Percentiles rank a stretch among this genome's conserved stretches.
phyloP scores from a whole-genome alignment of 2,888 invertebrate species.

The Dexiosoma caninum region DNA sequence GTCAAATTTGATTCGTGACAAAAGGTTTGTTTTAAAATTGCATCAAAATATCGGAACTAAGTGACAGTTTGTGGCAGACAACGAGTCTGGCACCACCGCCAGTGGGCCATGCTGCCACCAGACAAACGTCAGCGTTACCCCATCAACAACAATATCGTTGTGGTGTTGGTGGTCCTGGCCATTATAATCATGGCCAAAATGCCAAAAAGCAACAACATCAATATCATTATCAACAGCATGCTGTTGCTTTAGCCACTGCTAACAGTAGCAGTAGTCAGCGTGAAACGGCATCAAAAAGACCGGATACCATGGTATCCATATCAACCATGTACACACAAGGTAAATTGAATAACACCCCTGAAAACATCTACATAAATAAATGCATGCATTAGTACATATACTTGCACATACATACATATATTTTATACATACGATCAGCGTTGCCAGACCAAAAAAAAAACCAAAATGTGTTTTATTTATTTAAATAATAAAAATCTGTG shows the following conservation, averaged over 20 bases:
- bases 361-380: not conserved
- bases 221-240: conserved; percentile 46
- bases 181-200: conserved; percentile 43
- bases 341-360: conserved; percentile 67
- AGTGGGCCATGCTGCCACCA: conserved; percentile 63
- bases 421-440: no score
- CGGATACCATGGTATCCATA: conserved; percentile 76
- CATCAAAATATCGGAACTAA: conserved; percentile 75
- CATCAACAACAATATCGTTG: conserved; percentile 65
- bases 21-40: conserved; percentile 45
- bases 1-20: conserved; percentile 1
- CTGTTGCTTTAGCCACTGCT: conserved; percentile 54
- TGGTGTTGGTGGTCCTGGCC: conserved; percentile 9
- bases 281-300: conserved; percentile 71
- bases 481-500: no score
- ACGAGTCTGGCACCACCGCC: conserved; percentile 60
- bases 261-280: conserved; percentile 65
- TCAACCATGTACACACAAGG: conserved; percentile 77
- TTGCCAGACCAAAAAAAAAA: no score
- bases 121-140: conserved; percentile 42
- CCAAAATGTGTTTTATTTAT: no score
- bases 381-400: not conserved
- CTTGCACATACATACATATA: not conserved
- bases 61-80: conserved; percentile 74
- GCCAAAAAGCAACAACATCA: conserved; percentile 43